Evolutionary conservation across 2,113 vertebrate genomes (phyloP).

Genomic region (Mugil cephalus): DNA sequence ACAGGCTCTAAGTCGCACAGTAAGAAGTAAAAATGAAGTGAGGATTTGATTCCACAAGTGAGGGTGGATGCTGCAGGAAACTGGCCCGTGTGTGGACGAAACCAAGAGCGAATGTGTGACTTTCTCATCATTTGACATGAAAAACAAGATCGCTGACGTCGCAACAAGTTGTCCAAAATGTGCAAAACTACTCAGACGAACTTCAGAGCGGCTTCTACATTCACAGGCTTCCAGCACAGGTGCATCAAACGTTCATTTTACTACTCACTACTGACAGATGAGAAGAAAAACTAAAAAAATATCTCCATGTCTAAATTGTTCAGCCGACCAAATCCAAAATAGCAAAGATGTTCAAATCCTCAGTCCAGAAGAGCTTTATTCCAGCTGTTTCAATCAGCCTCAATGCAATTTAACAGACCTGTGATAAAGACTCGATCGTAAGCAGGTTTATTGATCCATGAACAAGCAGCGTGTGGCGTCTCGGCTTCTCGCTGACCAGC

Average conservation of each 20-base stretch:
- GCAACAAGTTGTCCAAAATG: neutral
- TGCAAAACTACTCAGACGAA: neutral
- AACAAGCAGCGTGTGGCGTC: neutral
- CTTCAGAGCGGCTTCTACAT: too few species aligned
- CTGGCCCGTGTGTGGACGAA: neutral
- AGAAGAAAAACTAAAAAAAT: too few species aligned
- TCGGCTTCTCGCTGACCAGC: slow-evolving; percentile 28
- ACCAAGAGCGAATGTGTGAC: neutral
- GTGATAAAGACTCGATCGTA: neutral
- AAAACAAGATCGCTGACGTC: slow-evolving; percentile 8
- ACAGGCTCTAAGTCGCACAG: neutral
- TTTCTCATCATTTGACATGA: slow-evolving; percentile 5
- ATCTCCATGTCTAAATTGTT: neutral
- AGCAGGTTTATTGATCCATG: neutral
- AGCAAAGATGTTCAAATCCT: neutral
- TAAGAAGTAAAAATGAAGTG: neutral
- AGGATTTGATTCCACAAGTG: slow-evolving; percentile 22
- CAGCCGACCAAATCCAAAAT: neutral
- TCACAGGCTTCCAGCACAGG: too few species aligned
- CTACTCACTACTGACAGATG: too few species aligned
- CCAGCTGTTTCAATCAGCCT: slow-evolving; percentile 3
- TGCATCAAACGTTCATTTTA: too few species aligned
- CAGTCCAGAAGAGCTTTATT: neutral
- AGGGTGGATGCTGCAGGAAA: neutral
- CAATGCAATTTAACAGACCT: neutral